A percentile compares a stretch with the other conserved stretches of the same genome.
Conservation (phyloP, 2,113 vertebrate species). For the Pterocles orientalis region DNA sequence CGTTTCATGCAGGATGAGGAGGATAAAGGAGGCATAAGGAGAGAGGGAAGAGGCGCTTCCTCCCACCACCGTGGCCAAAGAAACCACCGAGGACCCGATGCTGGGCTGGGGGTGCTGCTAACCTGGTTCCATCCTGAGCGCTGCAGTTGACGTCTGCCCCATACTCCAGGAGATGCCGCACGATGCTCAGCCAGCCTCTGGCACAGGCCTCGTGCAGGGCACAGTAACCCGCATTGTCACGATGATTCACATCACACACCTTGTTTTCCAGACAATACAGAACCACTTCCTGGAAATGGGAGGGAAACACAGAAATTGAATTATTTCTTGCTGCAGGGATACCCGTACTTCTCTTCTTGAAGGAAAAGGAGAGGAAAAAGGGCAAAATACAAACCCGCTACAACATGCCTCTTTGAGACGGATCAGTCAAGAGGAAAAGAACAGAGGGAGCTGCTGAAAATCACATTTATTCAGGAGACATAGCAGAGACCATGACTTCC, state of each 20-base stretch:
- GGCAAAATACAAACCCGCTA: not conserved
- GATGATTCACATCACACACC: constrained; percentile 92
- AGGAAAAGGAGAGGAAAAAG: rapidly evolving
- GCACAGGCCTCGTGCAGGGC: constrained; percentile 94
- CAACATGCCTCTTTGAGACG: not conserved
- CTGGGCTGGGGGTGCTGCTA: not conserved
- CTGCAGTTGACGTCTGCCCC: constrained; percentile 96
- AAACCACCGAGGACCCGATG: not conserved
- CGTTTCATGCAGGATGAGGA: rapidly evolving
- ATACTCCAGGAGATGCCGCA: constrained; percentile 89
- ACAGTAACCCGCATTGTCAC: constrained; percentile 93
- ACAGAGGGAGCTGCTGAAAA: not conserved
- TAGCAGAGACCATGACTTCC: not conserved
- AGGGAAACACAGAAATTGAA: not conserved
- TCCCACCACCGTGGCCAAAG: not conserved
- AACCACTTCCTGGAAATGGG: constrained; percentile 87
- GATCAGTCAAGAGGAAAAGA: not conserved
- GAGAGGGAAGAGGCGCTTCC: not conserved
- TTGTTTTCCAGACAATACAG: constrained; percentile 91
- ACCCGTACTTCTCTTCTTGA: not conserved
- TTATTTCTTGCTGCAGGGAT: not conserved
- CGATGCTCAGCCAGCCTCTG: constrained; percentile 90
- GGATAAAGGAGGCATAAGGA: not conserved
- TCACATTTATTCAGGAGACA: not conserved
- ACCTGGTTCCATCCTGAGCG: constrained; percentile 96